Evolutionary conservation across 2,113 vertebrate species (phyloP), one percentile per base, ranked within the genome.

Genomic region (Zapus hudsonius): DNA sequence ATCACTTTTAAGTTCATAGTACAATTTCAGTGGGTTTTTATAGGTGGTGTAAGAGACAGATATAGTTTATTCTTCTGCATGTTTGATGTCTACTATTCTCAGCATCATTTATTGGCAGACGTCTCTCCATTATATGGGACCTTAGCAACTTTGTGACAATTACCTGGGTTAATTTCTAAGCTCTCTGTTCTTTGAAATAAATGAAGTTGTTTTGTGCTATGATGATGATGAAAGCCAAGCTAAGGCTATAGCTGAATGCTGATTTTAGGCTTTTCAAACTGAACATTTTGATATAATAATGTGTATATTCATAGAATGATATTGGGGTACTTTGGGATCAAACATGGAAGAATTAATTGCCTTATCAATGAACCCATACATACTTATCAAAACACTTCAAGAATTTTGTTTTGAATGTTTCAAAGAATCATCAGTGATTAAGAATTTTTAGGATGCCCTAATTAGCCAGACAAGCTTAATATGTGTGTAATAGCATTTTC

Each of bases 291-390:
- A 76, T 13, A 27, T 47, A 88, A 88, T 38, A 89, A 15, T 66
- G 61, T 92, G 27, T 25, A 16, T 84, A 47, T 38, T 67, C 3
- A 66, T 40, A 31, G 47, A 79, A 93, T 12, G 79, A 83, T 4
- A 19, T 0, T 55, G 23, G 93, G n/a, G 20, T 36, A 87, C 74
- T 75, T 22, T 83, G 4, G 25, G 95, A 22, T 38, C 80, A 89
- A 82, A 85, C 17, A 23, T 81, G 15, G 36, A 12, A 12, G n/a
- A 87, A 69, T 59, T 10, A 55, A n/a, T n/a, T n/a, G n/a, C n/a
- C n/a, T n/a, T n/a, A n/a, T n/a, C n/a, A 91, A 72, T 52, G 23
- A 59, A 93, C 8, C 80, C 20, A 69, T 13, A 17, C 74, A 78
- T 80, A 90, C 78, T 66, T 9, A 57, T 15, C 0, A 31, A 3